A percentile compares a stretch with the other conserved stretches of the same genome.
Conservation (phyloP, 2,797 vertebrate genomes). For the Acanthis flammea region DNA sequence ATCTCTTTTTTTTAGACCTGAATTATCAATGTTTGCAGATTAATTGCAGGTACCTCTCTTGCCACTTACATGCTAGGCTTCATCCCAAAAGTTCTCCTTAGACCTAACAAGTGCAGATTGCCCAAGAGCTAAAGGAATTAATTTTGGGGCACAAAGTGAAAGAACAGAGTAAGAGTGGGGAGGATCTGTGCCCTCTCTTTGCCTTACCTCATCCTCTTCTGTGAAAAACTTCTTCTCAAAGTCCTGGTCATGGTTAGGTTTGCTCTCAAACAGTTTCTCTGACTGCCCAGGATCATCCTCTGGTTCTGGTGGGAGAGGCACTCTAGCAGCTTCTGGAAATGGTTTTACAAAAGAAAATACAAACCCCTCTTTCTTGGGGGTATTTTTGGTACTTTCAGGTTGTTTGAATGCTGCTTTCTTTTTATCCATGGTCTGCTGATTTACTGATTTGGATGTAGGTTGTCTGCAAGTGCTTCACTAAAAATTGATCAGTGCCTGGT, state of each 20-base stretch:
- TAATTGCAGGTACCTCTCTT: background rate
- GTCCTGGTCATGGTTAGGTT: background rate
- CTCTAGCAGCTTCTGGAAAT: background rate
- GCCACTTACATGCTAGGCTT: background rate
- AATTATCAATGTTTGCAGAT: background rate
- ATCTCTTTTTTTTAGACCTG: background rate
- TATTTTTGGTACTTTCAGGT: accelerated
- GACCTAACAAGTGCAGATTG: background rate
- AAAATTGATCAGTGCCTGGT: background rate
- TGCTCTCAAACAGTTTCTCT: accelerated
- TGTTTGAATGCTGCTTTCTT: accelerated
- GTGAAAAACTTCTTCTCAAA: accelerated
- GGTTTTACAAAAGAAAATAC: accelerated
- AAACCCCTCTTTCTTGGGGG: background rate
- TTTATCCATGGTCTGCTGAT: background rate
- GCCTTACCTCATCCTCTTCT: background rate
- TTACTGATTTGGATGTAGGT: accelerated
- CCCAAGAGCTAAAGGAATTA: background rate
- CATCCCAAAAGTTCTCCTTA: background rate
- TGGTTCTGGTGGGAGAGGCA: background rate
- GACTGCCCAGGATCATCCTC: accelerated
- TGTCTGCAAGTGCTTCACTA: background rate
- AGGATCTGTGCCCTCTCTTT: background rate
- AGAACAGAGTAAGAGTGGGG: background rate
- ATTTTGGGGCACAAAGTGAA: background rate